A percentile compares a stretch with the other conserved stretches of the same genome.
Evolutionary conservation across 2,888 invertebrate genomes (phyloP).

Genomic region (Polydesmus complanatus): DNA sequence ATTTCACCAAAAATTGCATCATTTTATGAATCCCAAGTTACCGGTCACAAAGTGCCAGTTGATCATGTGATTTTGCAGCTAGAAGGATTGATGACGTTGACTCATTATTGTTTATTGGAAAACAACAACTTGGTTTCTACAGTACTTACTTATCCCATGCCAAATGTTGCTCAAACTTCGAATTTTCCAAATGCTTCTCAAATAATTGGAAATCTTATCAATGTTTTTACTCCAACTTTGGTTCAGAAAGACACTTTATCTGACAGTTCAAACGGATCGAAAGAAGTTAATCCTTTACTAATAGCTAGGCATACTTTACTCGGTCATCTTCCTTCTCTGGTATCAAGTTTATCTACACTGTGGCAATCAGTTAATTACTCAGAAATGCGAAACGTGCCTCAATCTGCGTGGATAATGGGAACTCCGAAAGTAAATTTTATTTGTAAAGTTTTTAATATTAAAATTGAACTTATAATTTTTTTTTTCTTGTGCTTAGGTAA

Average conservation of each 20-base stretch:
- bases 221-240: conserved; percentile 54
- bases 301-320: conserved; percentile 57
- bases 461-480: not conserved
- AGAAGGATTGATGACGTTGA: conserved; percentile 60
- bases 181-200: conserved; percentile 40
- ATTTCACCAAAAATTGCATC: conserved; percentile 11
- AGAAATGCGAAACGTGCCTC: conserved; percentile 25
- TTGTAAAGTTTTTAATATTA: conserved; percentile 5
- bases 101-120: conserved; percentile 66
- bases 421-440: conserved; percentile 36
- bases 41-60: conserved; percentile 26
- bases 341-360: conserved; percentile 59
- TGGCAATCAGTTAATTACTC: conserved; percentile 54
- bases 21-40: conserved; percentile 9
- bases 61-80: conserved; percentile 65
- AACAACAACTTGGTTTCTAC: conserved; percentile 25
- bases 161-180: conserved; percentile 18
- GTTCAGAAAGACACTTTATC: conserved; percentile 26
- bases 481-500: conserved; percentile 42
- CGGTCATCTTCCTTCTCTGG: conserved; percentile 62
- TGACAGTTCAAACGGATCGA: conserved; percentile 17
- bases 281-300: conserved; percentile 34
- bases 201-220: conserved; percentile 62
- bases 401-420: conserved; percentile 30
- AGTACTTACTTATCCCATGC: conserved; percentile 26